A percentile compares a stretch with the other conserved stretches of the same genome.
phyloP scores from a whole-genome alignment of 1,140 invertebrate genomes.

The Neelides sp. region DNA sequence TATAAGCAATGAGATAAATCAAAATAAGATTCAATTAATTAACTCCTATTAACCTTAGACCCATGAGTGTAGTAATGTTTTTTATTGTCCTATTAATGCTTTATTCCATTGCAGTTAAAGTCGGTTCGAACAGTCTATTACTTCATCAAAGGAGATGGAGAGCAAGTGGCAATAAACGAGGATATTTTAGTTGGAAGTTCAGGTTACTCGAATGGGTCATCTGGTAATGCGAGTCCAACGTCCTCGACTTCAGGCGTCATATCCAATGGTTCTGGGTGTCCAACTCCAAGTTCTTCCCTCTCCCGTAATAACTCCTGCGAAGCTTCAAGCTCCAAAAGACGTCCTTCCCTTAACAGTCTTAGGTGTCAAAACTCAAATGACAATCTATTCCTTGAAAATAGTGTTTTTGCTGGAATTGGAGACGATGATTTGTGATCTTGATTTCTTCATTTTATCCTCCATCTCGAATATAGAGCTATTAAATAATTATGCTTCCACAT shows the following conservation, averaged over 20 bases:
- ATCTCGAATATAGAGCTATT: background rate
- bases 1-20: too few relatives aligned
- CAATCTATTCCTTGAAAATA: constrained; percentile 55
- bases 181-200: constrained; percentile 13
- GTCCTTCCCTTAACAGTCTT: constrained; percentile 23
- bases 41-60: too few relatives aligned
- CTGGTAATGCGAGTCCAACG: constrained; percentile 24
- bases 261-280: constrained; percentile 5
- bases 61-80: background rate
- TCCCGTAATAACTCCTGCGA: constrained; percentile 24
- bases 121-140: constrained; percentile 20
- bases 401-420: constrained; percentile 77
- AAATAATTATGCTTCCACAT: background rate
- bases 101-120: constrained; percentile 12
- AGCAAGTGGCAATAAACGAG: constrained; percentile 25
- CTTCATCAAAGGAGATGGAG: constrained; percentile 23
- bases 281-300: constrained; percentile 17
- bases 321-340: constrained; percentile 18
- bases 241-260: constrained; percentile 19
- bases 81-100: constrained; percentile 3
- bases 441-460: background rate
- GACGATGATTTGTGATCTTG: constrained; percentile 65
- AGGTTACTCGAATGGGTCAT: constrained; percentile 16
- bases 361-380: constrained; percentile 23
- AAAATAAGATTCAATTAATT: too few relatives aligned